Base-by-base conservation (phyloP, 2,888 invertebrate genomes). In the Polydrusus tereticollis region DNA sequence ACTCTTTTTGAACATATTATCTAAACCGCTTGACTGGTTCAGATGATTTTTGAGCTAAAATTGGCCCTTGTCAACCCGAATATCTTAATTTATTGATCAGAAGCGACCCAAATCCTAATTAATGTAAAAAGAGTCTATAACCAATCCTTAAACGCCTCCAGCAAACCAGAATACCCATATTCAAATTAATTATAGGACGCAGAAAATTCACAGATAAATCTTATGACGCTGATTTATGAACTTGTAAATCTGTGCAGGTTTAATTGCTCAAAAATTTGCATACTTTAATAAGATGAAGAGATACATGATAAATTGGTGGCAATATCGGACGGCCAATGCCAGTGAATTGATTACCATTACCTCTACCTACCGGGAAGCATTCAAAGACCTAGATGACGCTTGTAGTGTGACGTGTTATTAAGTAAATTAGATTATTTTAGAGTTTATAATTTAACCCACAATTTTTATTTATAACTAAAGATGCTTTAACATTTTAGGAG, bases 241-340 rank as follows among this genome's bases (percentile, higher is more conserved):
- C 52, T 29, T 50, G 52, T 29, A 64, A 64, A 29, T 50, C 36
- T 29, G 64, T 50, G 33, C 50, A 36, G n/a, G 36, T 50, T 50
- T 64, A 52, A 38, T 52, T 52, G 36, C 29, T n/a, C 20, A 64
- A 64, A 64, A 64, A 64, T 64, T 64, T 64, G 20, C 64, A 64
- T 64, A 52, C 33, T 64, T 64, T 64, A 64, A 64, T 64, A 64
- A 50, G 64, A 14, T 52, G 26, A 21, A 36, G 52, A 52, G 23
- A 50, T n/a, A 45, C 26, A 14, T 64, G 64, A 64, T 64, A 64
- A 64, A 64, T 64, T 36, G 52, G 29, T 20, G 45, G 45, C 41
- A 60, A 16, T 14, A 43, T 16, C 29, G 16, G 60, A 14, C 59
- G 18, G 21, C 21, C 58, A 60, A 14, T 60, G 41, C 16, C 16